phyloP scores from a whole-genome alignment of 1,140 invertebrate species.

The silkworm (Bombyx mori) region DNA sequence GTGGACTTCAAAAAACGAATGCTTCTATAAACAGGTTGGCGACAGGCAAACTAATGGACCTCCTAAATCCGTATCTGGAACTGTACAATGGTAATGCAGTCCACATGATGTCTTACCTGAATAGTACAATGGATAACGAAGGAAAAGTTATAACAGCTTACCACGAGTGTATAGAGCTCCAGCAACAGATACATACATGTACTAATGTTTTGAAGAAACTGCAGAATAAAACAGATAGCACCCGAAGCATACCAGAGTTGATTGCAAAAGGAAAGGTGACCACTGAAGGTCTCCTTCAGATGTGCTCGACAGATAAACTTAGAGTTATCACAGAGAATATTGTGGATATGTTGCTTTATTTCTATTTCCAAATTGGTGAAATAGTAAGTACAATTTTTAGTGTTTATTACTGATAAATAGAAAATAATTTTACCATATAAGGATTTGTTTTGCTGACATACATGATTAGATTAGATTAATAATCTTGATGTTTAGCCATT shows the following conservation, averaged over 20 bases:
- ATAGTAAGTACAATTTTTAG: conserved; percentile 33
- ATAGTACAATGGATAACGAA: conserved; percentile 76
- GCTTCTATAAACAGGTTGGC: conserved; percentile 79
- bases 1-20: no score
- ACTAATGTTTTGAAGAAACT: conserved; percentile 54
- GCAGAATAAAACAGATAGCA: conserved; percentile 34
- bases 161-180: conserved; percentile 75
- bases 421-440: no score
- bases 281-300: conserved; percentile 68
- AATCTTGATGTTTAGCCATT: no score
- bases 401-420: no score
- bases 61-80: conserved; percentile 81
- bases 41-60: conserved; percentile 82
- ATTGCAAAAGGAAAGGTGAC: conserved; percentile 40
- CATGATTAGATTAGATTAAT: no score
- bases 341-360: conserved; percentile 82
- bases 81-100: conserved; percentile 83
- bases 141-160: conserved; percentile 84
- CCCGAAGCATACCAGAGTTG: conserved; percentile 34
- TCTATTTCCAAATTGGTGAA: conserved; percentile 76
- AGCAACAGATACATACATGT: conserved; percentile 63
- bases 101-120: conserved; percentile 85
- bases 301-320: conserved; percentile 82
- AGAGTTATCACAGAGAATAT: conserved; percentile 84
- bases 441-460: no score